Conservation (phyloP, 2,113 vertebrate species). For the Malaclemys terrapin region DNA sequence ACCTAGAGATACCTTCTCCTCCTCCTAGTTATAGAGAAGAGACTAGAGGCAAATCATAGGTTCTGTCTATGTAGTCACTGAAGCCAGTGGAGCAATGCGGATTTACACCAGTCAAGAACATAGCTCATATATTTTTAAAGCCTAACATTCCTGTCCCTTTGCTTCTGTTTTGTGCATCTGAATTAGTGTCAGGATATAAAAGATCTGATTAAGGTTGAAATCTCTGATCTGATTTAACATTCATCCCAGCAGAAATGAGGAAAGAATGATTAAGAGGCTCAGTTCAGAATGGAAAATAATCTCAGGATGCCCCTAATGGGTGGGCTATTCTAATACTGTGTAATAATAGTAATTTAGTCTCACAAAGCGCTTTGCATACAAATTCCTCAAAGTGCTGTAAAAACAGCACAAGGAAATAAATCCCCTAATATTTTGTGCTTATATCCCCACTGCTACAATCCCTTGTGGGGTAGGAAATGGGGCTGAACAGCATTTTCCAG, state of each 20-base stretch:
- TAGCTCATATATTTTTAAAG: slow-evolving; percentile 13
- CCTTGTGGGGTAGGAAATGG: neutral
- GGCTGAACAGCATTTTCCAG: neutral
- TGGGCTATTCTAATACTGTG: slow-evolving; percentile 44
- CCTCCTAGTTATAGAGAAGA: neutral
- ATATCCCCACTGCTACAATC: neutral
- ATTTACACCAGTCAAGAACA: neutral
- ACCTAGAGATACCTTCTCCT: neutral
- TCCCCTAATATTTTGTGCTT: neutral
- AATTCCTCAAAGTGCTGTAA: slow-evolving; percentile 14
- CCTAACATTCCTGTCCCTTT: neutral
- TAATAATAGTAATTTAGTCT: slow-evolving; percentile 65
- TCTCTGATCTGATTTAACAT: slow-evolving; percentile 61
- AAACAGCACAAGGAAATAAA: slow-evolving; percentile 26
- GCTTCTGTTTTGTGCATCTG: slow-evolving; percentile 11
- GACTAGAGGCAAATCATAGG: neutral
- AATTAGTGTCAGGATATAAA: slow-evolving; percentile 51
- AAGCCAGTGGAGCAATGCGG: neutral
- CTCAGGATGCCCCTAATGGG: slow-evolving; percentile 36
- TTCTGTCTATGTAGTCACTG: neutral
- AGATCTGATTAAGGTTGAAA: slow-evolving; percentile 58
- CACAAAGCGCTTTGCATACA: slow-evolving; percentile 49
- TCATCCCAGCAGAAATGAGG: slow-evolving; percentile 37
- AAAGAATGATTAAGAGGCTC: slow-evolving; percentile 60
- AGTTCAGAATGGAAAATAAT: slow-evolving; percentile 48